Conservation (phyloP, 2,797 vertebrate species). For the Hozukius guyotensis region DNA sequence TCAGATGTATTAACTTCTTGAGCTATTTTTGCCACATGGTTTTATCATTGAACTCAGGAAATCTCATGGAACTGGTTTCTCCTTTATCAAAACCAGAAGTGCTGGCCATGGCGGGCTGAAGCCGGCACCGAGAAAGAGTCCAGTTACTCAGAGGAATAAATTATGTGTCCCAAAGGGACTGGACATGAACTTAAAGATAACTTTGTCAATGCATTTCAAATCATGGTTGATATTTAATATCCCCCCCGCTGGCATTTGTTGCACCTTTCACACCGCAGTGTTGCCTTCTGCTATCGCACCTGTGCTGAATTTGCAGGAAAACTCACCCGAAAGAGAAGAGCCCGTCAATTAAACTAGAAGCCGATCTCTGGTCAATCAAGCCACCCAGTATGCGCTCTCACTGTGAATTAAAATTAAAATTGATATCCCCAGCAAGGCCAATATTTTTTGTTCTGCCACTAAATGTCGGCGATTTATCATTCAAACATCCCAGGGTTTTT, state of each 20-base stretch:
- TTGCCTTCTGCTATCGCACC: slow-evolving; percentile 69
- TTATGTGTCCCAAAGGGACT: slow-evolving; percentile 44
- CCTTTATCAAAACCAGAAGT: slow-evolving; percentile 75
- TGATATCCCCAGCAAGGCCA: slow-evolving; percentile 85
- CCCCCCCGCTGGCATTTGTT: slow-evolving; percentile 67
- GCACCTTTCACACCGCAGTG: slow-evolving; percentile 57
- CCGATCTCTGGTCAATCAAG: slow-evolving; percentile 75
- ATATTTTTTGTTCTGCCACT: slow-evolving; percentile 84
- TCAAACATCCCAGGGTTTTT: slow-evolving; percentile 84
- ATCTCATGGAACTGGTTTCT: slow-evolving; percentile 45
- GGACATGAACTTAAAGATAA: slow-evolving; percentile 66
- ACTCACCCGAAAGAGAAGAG: slow-evolving; percentile 57
- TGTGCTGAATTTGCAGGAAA: slow-evolving; percentile 80
- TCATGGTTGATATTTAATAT: slow-evolving; percentile 56
- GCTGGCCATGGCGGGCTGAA: slow-evolving; percentile 33
- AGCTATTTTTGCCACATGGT: slow-evolving; percentile 58
- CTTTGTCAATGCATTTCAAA: slow-evolving; percentile 58
- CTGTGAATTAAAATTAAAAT: slow-evolving; percentile 84
- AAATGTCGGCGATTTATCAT: slow-evolving; percentile 87
- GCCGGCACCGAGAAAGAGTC: slow-evolving; percentile 45
- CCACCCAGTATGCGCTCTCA: slow-evolving; percentile 79
- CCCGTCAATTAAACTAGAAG: slow-evolving; percentile 74
- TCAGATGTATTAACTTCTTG: slow-evolving; percentile 53
- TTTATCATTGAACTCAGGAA: slow-evolving; percentile 64
- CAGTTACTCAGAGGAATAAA: slow-evolving; percentile 63